These are phyloP conservation scores for Anadara kagoshimensis DNA, from an alignment of 1,140 invertebrate species.

Conservation along the genomic window DNA sequence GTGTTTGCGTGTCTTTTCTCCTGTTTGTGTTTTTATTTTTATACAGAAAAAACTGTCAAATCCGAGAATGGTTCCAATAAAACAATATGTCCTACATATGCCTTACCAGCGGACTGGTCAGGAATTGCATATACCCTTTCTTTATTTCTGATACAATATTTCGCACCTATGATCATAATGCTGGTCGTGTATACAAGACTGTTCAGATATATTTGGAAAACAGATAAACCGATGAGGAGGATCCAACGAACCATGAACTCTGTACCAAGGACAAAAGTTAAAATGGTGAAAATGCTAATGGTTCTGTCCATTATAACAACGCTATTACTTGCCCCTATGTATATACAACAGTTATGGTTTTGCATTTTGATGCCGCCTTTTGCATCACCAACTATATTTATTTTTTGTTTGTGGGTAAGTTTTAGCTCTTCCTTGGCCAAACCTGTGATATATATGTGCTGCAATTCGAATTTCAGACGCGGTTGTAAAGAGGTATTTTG, in stretches of 20 bases:
- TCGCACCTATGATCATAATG: slow-evolving; percentile 44
- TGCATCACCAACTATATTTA: slow-evolving; percentile 32
- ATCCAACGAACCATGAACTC: slow-evolving; percentile 57
- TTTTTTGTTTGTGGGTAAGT: slow-evolving; percentile 40
- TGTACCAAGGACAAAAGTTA: slow-evolving; percentile 64
- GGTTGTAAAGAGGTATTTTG: slow-evolving; percentile 67
- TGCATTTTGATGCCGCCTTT: slow-evolving; percentile 13
- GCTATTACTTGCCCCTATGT: slow-evolving; percentile 46
- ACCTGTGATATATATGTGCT: slow-evolving; percentile 59
- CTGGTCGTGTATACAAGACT: slow-evolving; percentile 47
- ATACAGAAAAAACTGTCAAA: slow-evolving; percentile 19
- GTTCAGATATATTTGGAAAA: slow-evolving; percentile 53
- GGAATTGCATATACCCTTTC: slow-evolving; percentile 44
- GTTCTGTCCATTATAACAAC: slow-evolving; percentile 41
- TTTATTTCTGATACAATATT: slow-evolving; percentile 41
- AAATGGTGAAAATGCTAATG: slow-evolving; percentile 65
- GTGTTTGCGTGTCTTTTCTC: slow-evolving; percentile 38
- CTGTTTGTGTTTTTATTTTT: slow-evolving; percentile 54
- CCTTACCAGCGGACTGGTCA: slow-evolving; percentile 15
- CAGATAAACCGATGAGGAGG: slow-evolving; percentile 31
- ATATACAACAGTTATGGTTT: slow-evolving; percentile 46
- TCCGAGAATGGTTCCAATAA: neutral
- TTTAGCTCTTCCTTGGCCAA: slow-evolving; percentile 44
- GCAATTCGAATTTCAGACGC: slow-evolving; percentile 66
- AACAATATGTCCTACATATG: slow-evolving; percentile 46